phyloP scores from a whole-genome alignment of 2,888 invertebrate genomes.

The Dasypogon diadema region DNA sequence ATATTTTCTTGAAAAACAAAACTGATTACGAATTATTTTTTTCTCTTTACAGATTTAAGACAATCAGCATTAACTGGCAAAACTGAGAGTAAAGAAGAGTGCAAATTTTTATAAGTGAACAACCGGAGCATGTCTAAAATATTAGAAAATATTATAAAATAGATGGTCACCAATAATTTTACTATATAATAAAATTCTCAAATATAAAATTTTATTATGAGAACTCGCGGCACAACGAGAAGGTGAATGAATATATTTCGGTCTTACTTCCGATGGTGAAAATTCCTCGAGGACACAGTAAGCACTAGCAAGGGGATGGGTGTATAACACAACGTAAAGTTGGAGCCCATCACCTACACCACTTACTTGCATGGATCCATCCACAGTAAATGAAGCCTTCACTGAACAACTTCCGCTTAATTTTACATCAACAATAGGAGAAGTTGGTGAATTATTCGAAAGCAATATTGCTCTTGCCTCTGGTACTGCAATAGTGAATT shows the following conservation, averaged over 20 bases:
- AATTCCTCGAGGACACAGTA: background rate
- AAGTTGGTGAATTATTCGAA: slow-evolving; percentile 50
- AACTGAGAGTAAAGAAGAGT: background rate
- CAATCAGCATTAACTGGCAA: background rate
- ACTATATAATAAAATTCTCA: background rate
- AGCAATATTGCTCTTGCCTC: slow-evolving; percentile 42
- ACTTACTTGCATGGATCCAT: slow-evolving; percentile 58
- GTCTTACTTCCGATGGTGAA: background rate
- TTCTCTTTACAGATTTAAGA: slow-evolving; percentile 24
- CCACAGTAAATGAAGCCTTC: slow-evolving; percentile 54
- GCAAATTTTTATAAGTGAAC: slow-evolving; percentile 21
- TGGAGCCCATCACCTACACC: slow-evolving; percentile 48
- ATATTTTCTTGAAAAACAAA: too few relatives aligned
- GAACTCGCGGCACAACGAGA: background rate
- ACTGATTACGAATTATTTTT: too few relatives aligned
- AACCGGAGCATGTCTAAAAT: slow-evolving; percentile 10
- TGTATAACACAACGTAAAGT: slow-evolving; percentile 52
- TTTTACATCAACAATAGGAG: slow-evolving; percentile 51
- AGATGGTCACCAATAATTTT: too few relatives aligned
- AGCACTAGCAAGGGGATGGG: slow-evolving; percentile 54
- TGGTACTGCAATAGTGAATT: slow-evolving; percentile 15
- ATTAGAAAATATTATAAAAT: background rate
- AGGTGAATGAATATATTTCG: background rate
- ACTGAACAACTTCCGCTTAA: slow-evolving; percentile 54
- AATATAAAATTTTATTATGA: slow-evolving; percentile 9